These are phyloP conservation scores for Torymus tubicola DNA, from an alignment of 2,888 invertebrate species.

Conservation along the genomic window DNA sequence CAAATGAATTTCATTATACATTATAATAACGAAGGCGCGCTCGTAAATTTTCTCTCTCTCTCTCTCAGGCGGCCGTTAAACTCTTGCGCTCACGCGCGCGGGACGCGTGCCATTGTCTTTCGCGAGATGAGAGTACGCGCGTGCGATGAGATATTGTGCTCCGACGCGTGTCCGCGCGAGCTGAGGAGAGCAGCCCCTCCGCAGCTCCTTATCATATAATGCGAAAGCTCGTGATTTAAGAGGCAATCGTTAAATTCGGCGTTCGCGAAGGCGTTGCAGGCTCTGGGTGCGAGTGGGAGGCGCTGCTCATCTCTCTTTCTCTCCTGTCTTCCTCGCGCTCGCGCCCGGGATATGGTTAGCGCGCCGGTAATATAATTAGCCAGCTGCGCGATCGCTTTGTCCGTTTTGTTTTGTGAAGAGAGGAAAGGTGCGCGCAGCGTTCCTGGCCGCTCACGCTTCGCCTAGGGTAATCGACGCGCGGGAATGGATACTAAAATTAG, in stretches of 20 bases:
- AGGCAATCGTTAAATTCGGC: conserved; percentile 42
- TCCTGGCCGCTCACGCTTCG: too few species aligned
- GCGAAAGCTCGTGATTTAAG: conserved; percentile 10
- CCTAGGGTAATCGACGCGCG: too few species aligned
- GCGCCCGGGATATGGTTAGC: too few species aligned
- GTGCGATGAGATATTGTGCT: neutral
- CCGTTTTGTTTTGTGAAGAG: too few species aligned
- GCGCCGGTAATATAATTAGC: too few species aligned
- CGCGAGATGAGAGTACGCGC: conserved; percentile 2
- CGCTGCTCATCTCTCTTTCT: too few species aligned
- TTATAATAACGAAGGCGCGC: conserved; percentile 38
- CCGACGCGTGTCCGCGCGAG: neutral
- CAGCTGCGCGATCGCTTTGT: too few species aligned
- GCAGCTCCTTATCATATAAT: neutral
- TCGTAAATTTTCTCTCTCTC: conserved; percentile 32
- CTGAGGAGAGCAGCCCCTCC: neutral
- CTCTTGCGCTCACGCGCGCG: too few species aligned
- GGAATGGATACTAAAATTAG: too few species aligned
- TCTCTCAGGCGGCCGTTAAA: conserved; percentile 7
- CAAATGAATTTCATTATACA: conserved; percentile 51
- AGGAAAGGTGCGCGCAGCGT: too few species aligned
- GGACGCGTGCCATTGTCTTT: too few species aligned
- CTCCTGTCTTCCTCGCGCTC: too few species aligned
- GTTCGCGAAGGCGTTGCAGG: neutral
- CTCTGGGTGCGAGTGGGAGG: neutral